Evolutionary conservation across 2,888 invertebrate species (phyloP), one percentile per base, ranked within the genome.

Genomic region (Polymixis lichenea): DNA sequence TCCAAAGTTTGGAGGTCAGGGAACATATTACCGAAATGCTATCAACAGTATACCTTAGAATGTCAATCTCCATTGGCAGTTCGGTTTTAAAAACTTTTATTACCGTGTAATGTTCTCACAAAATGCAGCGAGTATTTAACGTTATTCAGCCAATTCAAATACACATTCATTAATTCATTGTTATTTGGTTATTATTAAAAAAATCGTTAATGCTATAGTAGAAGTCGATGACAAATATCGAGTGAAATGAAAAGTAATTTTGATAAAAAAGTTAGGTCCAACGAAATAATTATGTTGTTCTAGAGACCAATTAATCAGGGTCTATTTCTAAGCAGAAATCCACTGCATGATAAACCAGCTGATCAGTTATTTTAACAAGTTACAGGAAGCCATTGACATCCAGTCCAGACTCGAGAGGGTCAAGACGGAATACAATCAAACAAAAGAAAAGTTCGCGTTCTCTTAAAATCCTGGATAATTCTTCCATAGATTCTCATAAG

Each of bases 391-490:
- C 17, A 7, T 17, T 55, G 46, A 53, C 22, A 62, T 68, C 19
- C 9, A 43, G 11, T 43, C 8, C 0, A n/a, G n/a, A 38, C n/a
- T 38, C 13, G 6, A 55, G 22, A 64, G 1, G 22, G 22, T 67
- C 32, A 82, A 66, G 5, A 13, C 19, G 28, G 17, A 38, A 64
- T 56, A 51, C 28, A 78, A 77, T 51, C 53, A 32, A 53, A 73
- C n/a, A 58, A 46, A 75, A 65, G 17, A 43, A 46, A 13, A 38
- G 28, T 60, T 46, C 4, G 56, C 6, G 1, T 60, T 60, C n/a
- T 66, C 51, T n/a, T 56, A 38, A 5, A 71, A 61, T 75, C n/a
- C 19, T 22, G 0, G 62, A 53, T 81, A 81, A 75, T 58, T 69
- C 46, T 51, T 69, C 15, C 51, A 15, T 53, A 65, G 25, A 60